Percentiles rank a stretch among this genome's conserved stretches.
Evolutionary conservation across 2,797 vertebrate genomes (phyloP).

Genomic region (Gallinago stenura): DNA sequence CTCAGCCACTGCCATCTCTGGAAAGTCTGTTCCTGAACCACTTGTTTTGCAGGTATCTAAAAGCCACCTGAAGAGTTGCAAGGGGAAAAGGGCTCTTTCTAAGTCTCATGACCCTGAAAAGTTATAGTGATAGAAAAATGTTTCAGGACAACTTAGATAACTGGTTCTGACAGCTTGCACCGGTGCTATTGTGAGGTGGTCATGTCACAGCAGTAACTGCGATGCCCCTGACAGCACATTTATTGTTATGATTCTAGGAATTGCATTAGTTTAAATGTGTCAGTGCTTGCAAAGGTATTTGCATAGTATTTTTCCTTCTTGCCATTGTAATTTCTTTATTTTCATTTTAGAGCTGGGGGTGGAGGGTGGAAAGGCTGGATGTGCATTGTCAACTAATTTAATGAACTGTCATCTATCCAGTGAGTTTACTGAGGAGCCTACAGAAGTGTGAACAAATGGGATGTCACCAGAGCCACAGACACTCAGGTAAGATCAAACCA

Average conservation of each 20-base stretch:
- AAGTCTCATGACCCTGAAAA: conserved; percentile 3
- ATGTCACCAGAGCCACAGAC: conserved; percentile 19
- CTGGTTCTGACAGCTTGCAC: conserved; percentile 7
- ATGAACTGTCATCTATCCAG: conserved; percentile 60
- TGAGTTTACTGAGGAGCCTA: neutral
- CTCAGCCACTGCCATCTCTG: neutral
- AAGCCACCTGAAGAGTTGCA: neutral
- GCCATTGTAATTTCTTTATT: conserved; percentile 25
- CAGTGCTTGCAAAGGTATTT: conserved; percentile 38
- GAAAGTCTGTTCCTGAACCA: neutral
- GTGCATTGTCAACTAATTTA: conserved; percentile 48
- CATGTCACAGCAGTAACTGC: neutral
- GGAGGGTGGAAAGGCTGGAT: conserved; percentile 27
- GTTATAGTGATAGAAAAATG: neutral
- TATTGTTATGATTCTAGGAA: conserved; percentile 23
- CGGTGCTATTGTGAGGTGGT: neutral
- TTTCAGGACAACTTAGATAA: neutral
- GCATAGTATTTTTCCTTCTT: conserved; percentile 35
- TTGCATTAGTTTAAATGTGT: conserved; percentile 27
- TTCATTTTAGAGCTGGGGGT: conserved; percentile 31
- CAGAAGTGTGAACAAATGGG: conserved; percentile 46
- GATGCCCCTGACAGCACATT: conserved; percentile 22
- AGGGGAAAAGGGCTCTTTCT: neutral
- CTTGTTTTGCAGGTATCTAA: conserved; percentile 24
- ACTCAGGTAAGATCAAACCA: conserved; percentile 50